phyloP scores from a whole-genome alignment of 2,797 vertebrate genomes.

The Microctenopoma steveboyesi region DNA sequence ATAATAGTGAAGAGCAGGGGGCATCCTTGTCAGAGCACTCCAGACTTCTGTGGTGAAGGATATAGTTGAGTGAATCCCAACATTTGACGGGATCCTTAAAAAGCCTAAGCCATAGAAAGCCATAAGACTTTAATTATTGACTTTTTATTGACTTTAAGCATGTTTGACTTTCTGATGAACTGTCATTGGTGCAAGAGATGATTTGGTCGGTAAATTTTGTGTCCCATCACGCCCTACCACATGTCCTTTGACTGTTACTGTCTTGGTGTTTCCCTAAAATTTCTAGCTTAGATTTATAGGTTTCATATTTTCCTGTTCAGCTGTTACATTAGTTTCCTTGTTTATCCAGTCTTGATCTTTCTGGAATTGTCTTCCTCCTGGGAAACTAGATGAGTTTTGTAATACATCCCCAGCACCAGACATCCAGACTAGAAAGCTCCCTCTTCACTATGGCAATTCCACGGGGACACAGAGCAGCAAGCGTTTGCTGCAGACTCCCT shows the following conservation, averaged over 20 bases:
- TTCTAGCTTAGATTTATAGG: not conserved
- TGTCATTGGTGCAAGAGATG: not conserved
- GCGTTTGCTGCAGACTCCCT: conserved; percentile 13
- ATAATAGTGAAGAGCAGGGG: not conserved
- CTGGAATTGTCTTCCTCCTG: conserved; percentile 4
- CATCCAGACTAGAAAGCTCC: not conserved
- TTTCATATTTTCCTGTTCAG: not conserved
- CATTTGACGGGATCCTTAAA: not conserved
- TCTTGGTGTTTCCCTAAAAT: not conserved
- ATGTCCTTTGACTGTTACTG: not conserved
- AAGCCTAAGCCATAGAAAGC: too few species aligned
- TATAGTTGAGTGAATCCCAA: not conserved
- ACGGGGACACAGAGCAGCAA: conserved; percentile 3
- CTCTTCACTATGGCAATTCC: conserved; percentile 5
- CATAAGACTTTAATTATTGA: too few species aligned
- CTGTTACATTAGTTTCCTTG: not conserved
- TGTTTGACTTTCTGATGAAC: not conserved
- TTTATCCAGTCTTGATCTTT: conserved; percentile 1
- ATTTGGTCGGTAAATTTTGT: not conserved
- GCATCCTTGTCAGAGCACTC: too few species aligned
- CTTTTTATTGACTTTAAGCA: not conserved
- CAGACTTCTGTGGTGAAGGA: too few species aligned
- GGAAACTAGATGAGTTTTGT: conserved; percentile 1
- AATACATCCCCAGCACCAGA: not conserved
- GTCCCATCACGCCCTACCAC: not conserved